Evolutionary conservation across 2,888 invertebrate species (phyloP).

Genomic region (Notodonta ziczac): DNA sequence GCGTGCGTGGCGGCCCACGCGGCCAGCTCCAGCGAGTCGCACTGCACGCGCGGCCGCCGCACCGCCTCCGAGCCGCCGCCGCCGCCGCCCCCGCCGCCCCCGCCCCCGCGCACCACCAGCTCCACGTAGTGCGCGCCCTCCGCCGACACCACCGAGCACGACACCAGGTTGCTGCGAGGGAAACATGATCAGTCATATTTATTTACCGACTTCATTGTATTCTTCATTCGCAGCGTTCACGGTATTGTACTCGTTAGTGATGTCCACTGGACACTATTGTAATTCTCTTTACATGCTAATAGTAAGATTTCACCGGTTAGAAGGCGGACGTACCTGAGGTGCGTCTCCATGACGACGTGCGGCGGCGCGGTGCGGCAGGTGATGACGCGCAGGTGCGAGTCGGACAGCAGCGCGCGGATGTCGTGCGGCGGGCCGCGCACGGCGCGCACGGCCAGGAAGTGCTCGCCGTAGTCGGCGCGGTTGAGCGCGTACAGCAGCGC

Average conservation of each 20-base stretch:
- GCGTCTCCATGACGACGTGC: conserved; percentile 86
- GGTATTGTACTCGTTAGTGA: no score
- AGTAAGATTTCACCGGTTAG: no score
- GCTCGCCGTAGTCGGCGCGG: conserved; percentile 89
- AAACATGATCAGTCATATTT: background rate
- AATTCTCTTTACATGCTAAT: no score
- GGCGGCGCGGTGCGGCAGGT: conserved; percentile 83
- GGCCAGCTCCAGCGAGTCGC: conserved; percentile 89
- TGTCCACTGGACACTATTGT: no score
- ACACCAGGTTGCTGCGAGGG: conserved; percentile 84
- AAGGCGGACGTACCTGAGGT: conserved; percentile 75
- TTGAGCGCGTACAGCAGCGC: conserved; percentile 89
- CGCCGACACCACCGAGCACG: conserved; percentile 85
- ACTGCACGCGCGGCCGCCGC: conserved; percentile 90
- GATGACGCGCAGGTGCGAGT: conserved; percentile 89
- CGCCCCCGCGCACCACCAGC: conserved; percentile 83
- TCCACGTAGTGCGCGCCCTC: conserved; percentile 88
- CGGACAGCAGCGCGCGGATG: conserved; percentile 92
- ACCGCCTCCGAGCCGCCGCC: conserved; percentile 69
- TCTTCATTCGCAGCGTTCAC: no score
- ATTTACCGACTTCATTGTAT: no score
- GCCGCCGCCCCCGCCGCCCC: conserved; percentile 61
- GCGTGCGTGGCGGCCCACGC: conserved; percentile 91
- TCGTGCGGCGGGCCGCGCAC: conserved; percentile 91
- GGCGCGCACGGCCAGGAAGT: conserved; percentile 92